Evolutionary conservation across 2,113 vertebrate genomes (phyloP).

Genomic region (Quiscalus mexicanus): DNA sequence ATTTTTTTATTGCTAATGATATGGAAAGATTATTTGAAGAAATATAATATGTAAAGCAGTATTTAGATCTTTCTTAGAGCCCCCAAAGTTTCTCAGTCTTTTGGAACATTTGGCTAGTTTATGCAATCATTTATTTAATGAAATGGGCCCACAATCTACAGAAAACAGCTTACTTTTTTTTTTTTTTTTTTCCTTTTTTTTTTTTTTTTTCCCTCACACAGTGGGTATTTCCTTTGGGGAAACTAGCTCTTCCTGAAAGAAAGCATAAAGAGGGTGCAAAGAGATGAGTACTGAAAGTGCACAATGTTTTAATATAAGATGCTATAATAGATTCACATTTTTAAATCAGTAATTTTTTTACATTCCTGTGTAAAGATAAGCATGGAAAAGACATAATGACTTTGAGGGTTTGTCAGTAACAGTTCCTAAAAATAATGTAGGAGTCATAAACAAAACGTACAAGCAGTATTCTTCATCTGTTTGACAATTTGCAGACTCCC

Average conservation of each 20-base stretch:
- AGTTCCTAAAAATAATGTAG: conserved; percentile 21
- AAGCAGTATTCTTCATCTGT: conserved; percentile 15
- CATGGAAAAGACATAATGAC: not conserved
- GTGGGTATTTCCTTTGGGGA: not conserved
- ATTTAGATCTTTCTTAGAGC: not conserved
- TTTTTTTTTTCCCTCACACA: rapidly evolving
- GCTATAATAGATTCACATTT: not conserved
- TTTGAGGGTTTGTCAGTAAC: not conserved
- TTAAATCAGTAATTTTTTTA: not conserved
- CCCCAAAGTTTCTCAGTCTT: not conserved
- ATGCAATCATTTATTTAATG: not conserved
- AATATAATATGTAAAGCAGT: not conserved
- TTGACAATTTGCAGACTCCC: conserved; percentile 23
- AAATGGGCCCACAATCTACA: not conserved
- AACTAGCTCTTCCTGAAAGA: not conserved
- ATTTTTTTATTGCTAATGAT: not conserved
- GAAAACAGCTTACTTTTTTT: not conserved
- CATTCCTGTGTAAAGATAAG: not conserved
- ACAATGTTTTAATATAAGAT: not conserved
- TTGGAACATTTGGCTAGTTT: not conserved
- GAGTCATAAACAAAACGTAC: not conserved
- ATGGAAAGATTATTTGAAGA: not conserved
- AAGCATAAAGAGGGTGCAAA: not conserved
- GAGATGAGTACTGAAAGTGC: not conserved
- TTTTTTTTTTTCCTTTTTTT: too few relatives aligned